Base-by-base conservation (phyloP, 2,888 invertebrate species). In the Agonopterix arenella region DNA sequence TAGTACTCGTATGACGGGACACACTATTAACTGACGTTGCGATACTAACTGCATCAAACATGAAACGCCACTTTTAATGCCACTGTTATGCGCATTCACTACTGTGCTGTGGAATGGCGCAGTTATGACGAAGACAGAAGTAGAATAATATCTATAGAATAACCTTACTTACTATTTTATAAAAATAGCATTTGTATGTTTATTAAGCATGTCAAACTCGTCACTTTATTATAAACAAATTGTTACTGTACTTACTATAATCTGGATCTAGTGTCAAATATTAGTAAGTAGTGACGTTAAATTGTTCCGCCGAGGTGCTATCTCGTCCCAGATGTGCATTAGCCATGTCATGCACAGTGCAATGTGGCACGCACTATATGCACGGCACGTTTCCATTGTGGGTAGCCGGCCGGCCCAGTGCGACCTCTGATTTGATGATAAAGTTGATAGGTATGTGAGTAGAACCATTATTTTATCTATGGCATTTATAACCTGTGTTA, bases 1-100 rank as follows among this genome's bases (percentile, higher is more conserved):
- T 28, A 28, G 28, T 28, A 46, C 40, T 16, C 8, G 64, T 56
- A 11, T 11, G 43, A 11, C 75, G 72, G 67, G 73, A 78, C 77
- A 77, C 79, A 80, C 75, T 75, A 70, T 70, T 73, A 76, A 80
- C 79, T 71, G 68, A 61, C 74, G 67, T 66, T 74, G 70, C 73
- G 72, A 66, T 72, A 68, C 70, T 78, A 78, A 77, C 77, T 77
- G 75, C 68, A 70, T 73, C 69, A 72, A 64, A 68, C 63, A 73
- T 71, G 69, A 68, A 69, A 66, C 62, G 62, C 70, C 62, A 63
- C 64, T 70, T 71, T 70, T 62, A 69, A 69, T 44, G 52, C 45
- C 9, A 66, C 65, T 64, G 64, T 68, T 71, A 64, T 74, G 70
- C 74, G 70, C 69, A 71, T 69, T 70, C 63, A 64, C 60, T 66